Base-by-base conservation (phyloP, 1,140 invertebrate species). In the Brachionus paranguensis region DNA sequence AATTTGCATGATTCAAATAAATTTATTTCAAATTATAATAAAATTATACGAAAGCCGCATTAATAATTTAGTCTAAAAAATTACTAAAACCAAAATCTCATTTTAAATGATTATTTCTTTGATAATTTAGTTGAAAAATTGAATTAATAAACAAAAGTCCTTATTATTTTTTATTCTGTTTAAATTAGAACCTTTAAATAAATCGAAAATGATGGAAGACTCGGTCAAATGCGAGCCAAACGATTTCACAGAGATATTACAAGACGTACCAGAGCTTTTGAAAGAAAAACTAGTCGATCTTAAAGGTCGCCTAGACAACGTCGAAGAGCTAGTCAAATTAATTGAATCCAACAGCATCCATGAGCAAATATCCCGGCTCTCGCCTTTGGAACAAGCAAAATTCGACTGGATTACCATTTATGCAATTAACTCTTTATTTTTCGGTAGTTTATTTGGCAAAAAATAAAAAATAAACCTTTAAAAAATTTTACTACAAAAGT, bases 1-100 rank as follows among this genome's bases (percentile, higher is more conserved):
- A 41, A 41, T 72, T 72, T 72, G 68, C 68, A 72, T 72, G 3
- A 20, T 41, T 41, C 8, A 43, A 43, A 72, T 20, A 72, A 41
- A 72, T 43, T 43, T 41, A 72, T 72, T 72, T 72, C 68, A 72
- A 72, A 72, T 72, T 72, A 72, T 72, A 72, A 72, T 72, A 72
- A 72, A 68, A 33, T 68, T 68, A 68, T 33, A 33, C 27, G 12
- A 41, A 68, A 72, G 17, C 68, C 68, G 68, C 33, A 72, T 72
- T 72, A 72, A 43, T 72, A 72, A 72, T 72, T 72, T 72, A 76
- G 41, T 76, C 72, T 50, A 76, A 76, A 37, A 47, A 47, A 24
- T 12, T 45, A 47, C 47, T 50, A 11, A 53, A 27, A 37, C 37
- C n/a, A 76, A 76, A 76, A 76, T 50, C 41, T 76, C 24, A 76